Evolutionary conservation across 92 coral and sea anemone species (phyloP).

Genomic region (Palythoa grandiflora): DNA sequence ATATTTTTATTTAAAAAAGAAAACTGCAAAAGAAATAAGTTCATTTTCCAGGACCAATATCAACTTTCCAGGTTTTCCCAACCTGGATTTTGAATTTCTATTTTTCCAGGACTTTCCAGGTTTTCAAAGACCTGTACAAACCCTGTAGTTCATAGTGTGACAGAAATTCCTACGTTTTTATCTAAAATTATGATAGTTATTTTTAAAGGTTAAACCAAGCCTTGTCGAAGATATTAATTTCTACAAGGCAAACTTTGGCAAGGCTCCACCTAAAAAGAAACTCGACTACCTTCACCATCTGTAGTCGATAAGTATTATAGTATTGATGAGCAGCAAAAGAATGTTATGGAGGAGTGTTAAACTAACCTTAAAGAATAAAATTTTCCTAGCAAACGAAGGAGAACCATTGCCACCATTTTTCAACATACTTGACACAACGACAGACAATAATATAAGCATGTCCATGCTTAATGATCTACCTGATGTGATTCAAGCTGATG

Average conservation of each 20-base stretch:
- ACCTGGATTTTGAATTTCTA: too few species aligned
- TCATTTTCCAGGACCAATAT: too few species aligned
- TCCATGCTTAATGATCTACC: too few species aligned
- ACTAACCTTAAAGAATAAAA: conserved; percentile 46
- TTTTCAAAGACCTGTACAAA: too few species aligned
- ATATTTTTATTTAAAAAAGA: too few species aligned
- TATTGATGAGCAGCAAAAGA: conserved; percentile 12
- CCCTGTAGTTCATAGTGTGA: too few species aligned
- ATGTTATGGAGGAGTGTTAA: conserved; percentile 43
- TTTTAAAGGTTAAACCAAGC: conserved; percentile 44
- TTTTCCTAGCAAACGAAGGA: conserved; percentile 53
- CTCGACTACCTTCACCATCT: conserved; percentile 41
- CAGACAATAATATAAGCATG: background rate
- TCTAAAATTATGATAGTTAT: too few species aligned
- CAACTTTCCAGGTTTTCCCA: too few species aligned
- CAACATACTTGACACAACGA: conserved; percentile 44
- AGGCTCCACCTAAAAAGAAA: conserved; percentile 62
- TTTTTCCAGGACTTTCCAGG: too few species aligned
- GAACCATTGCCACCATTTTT: conserved; percentile 59
- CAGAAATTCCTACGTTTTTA: too few species aligned
- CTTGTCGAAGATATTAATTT: conserved; percentile 66
- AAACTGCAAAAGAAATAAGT: too few species aligned
- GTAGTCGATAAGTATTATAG: background rate
- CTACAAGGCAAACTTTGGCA: conserved; percentile 67
- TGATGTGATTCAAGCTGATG: too few species aligned